Percentiles rank a stretch among this genome's conserved stretches.
These are phyloP conservation scores for Sardina pilchardus DNA, from an alignment of 2,113 vertebrate species.

Conservation along the genomic window DNA sequence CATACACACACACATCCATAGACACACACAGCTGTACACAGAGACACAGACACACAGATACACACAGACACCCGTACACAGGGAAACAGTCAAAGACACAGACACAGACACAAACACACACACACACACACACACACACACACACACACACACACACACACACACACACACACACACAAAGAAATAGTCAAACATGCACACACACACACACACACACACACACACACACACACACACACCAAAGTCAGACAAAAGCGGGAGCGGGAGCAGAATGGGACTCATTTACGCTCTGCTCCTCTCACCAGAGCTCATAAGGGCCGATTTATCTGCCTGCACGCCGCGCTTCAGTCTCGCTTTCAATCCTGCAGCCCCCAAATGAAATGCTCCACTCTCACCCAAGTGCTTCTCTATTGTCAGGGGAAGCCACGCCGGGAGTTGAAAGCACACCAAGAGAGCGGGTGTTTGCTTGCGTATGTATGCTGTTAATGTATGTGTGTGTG, in stretches of 20 bases:
- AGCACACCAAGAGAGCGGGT: background rate
- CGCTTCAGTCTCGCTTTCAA: background rate
- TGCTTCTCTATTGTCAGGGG: background rate
- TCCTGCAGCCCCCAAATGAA: background rate
- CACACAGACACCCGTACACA: too few species aligned
- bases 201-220: conserved; percentile 3
- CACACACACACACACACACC: background rate
- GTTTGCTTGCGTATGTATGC: background rate
- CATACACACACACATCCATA: too few species aligned
- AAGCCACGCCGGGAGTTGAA: background rate
- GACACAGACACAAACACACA: too few species aligned
- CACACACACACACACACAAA: background rate
- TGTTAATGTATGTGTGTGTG: background rate
- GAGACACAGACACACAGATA: too few species aligned
- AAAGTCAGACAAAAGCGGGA: background rate
- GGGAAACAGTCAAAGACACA: too few species aligned
- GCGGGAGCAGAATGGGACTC: background rate
- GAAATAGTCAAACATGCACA: background rate
- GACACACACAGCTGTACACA: too few species aligned
- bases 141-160: background rate
- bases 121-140: too few species aligned
- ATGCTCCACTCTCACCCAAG: background rate
- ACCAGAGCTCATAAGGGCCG: background rate
- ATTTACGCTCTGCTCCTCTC: background rate
- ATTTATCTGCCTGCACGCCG: background rate